Base-by-base conservation (phyloP, 2,113 vertebrate genomes). In the Clarias magur region DNA sequence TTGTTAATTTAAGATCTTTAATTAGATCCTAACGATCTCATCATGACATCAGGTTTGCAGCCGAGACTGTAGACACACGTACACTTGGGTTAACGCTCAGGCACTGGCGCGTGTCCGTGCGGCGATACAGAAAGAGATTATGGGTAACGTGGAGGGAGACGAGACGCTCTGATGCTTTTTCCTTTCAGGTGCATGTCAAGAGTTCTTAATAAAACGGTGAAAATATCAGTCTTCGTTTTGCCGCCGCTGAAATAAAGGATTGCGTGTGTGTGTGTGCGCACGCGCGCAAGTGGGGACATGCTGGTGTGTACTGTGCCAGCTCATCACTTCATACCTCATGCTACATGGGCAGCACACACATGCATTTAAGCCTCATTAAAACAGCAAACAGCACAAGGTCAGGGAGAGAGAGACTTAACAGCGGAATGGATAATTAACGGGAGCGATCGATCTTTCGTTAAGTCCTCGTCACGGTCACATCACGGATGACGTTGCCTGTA, bases 361-460 rank as follows among this genome's bases (percentile, higher is more conserved):
- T 90, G 88, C 83, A 62, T 70, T 87, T 85, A 87, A 72, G 80
- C 70, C 83, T 68, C 88, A 88, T 86, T 89, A 89, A 85, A 90
- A 1, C 12, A 30, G 68, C 89, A 88, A 92, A 90, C 91, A 88
- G 88, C 87, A 88, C 90, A 93, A 93, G 91, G 93, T 92, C 90
- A 42, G 42, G 72, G 73, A 79, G 60, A 34, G 59, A 82, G 72
- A n/a, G 16, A 78, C 19, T n/a, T 23, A 78, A 53, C 12, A 65
- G 30, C 21, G 11, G n/a, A 38, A 86, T 57, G 48, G 88, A 79
- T 42, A 63, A 80, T 81, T 60, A 30, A 34, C 38, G 21, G 13
- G 27, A 23, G 30, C 19, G 8, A 60, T 54, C 34, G 19, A 23
- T 85, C 48, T 88, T 34, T 88, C 65, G 38, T 15, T 82, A 57